phyloP scores from a whole-genome alignment of 2,113 vertebrate genomes.

The Eulacestoma nigropectus region DNA sequence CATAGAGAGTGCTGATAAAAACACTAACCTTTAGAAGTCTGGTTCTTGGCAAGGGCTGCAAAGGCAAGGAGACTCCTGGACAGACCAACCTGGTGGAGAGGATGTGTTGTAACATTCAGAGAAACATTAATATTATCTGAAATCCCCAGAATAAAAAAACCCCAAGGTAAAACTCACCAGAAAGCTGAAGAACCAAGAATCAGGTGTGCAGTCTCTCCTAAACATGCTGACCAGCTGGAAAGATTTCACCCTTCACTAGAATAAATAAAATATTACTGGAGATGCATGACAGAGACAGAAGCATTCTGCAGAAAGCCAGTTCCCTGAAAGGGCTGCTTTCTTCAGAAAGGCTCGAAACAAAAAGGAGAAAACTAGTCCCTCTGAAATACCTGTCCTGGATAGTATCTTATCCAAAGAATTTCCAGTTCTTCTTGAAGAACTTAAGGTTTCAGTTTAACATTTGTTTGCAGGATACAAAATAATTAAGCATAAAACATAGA shows the following conservation, averaged over 20 bases:
- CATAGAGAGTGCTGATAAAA: background rate
- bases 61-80: conserved; percentile 26
- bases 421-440: background rate
- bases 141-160: background rate
- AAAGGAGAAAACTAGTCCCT: background rate
- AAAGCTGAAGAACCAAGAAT: conserved; percentile 34
- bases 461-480: background rate
- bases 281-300: background rate
- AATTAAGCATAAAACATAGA: background rate
- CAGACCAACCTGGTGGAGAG: conserved; percentile 13
- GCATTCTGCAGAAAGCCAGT: background rate
- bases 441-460: background rate
- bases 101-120: background rate
- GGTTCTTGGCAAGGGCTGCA: conserved; percentile 35
- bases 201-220: background rate
- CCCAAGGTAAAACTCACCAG: conserved; percentile 44
- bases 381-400: background rate
- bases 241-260: background rate
- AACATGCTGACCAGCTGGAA: background rate
- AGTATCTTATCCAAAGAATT: background rate
- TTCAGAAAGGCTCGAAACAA: background rate
- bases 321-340: background rate
- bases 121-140: background rate
- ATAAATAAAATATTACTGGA: background rate
- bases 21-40: conserved; percentile 42